Base-by-base conservation (phyloP, 1,140 invertebrate genomes). In the Catajapyx aquilonaris region DNA sequence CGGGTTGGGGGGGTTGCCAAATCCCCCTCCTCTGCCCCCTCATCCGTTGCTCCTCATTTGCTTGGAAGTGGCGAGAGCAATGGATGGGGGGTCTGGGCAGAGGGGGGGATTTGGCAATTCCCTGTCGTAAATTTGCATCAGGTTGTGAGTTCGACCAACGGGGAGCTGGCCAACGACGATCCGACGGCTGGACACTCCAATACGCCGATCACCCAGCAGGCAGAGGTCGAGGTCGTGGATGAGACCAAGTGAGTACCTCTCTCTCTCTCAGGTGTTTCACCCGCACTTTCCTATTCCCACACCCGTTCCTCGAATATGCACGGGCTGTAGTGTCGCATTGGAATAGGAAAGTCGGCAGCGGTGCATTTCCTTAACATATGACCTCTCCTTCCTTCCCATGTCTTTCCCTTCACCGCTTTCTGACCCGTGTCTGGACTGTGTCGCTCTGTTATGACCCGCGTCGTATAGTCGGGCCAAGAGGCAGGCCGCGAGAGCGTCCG, bases 101-200 rank as follows among this genome's bases (percentile, higher is more conserved):
- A n/a, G n/a, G n/a, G n/a, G n/a, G n/a, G n/a, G n/a, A 34, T 45
- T 19, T 40, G 44, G 34, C 45, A n/a, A n/a, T n/a, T n/a, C n/a
- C n/a, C n/a, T n/a, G n/a, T n/a, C n/a, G n/a, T n/a, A n/a, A n/a
- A 47, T 43, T 63, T 51, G 34, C 61, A 68, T 5, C 67, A 94
- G 83, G 88, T 96, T 66, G 86, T 95, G 45, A 91, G 84, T 57
- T 94, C 88, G 44, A 93, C 87, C 38, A 94, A 94, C 62, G 88
- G 88, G 46, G 90, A 94, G 65, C 60, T 94, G 49, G 85, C 81
- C 35, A 76, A 81, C 46, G 90, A 94, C 60, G 88, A 95, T 64
- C 87, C 86, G 18, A 87, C 81, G 32, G 87, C 84, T 48, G 88
- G 86, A 36, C 87, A 93, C 62, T 93, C 86, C 52, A 93, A 93